Percentiles rank a stretch among this genome's conserved stretches.
phyloP scores from a whole-genome alignment of 2,113 vertebrate species.

The Edolisoma coerulescens region DNA sequence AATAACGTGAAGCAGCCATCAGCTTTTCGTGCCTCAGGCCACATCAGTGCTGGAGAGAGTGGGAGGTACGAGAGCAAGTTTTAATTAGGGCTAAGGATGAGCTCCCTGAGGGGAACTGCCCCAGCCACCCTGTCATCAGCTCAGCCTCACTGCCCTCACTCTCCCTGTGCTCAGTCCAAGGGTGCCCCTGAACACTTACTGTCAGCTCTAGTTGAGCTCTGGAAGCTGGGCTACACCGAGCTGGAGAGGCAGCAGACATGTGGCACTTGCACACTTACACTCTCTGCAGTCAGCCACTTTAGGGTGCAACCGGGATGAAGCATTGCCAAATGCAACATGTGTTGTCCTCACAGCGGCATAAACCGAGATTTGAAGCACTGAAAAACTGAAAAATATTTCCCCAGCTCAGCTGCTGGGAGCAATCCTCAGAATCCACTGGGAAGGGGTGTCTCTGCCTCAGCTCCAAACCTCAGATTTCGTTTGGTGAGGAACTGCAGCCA shows the following conservation, averaged over 20 bases:
- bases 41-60: background rate
- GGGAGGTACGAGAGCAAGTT: background rate
- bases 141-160: background rate
- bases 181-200: background rate
- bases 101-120: background rate
- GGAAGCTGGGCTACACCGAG: background rate
- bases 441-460: background rate
- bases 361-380: accelerated
- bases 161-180: background rate
- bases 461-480: background rate
- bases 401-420: background rate
- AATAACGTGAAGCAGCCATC: background rate
- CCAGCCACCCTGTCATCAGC: background rate
- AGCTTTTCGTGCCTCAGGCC: background rate
- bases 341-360: accelerated
- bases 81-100: background rate
- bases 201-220: background rate
- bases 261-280: background rate
- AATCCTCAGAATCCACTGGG: background rate
- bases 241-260: background rate
- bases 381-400: background rate
- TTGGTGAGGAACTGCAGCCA: background rate
- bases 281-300: background rate
- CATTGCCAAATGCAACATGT: accelerated
- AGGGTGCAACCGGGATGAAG: background rate